Conservation (phyloP, 2,888 invertebrate genomes). For the Epistrophella euchroma region DNA sequence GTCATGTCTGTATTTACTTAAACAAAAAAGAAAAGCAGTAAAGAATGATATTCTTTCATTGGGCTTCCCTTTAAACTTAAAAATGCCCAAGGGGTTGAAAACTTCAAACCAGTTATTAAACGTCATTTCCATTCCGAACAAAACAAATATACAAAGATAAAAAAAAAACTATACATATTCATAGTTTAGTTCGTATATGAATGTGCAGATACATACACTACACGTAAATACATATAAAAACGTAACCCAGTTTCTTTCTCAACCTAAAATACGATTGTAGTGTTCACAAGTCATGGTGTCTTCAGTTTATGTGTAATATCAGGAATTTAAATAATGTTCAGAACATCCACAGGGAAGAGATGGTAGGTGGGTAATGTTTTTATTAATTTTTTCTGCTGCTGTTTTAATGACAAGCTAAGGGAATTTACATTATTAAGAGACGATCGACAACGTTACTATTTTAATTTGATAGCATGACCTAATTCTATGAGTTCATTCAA, state of each 20-base stretch:
- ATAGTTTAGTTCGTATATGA: background rate
- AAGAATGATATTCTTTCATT: constrained; percentile 12
- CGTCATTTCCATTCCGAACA: constrained; percentile 35
- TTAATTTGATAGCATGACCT: constrained; percentile 68
- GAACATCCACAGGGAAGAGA: constrained; percentile 7
- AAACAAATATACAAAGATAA: background rate
- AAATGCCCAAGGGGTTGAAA: constrained; percentile 24
- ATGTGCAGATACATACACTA: background rate
- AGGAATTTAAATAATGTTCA: constrained; percentile 38
- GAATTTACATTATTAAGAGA: constrained; percentile 43
- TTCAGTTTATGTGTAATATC: constrained; percentile 31
- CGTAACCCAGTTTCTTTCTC: constrained; percentile 50
- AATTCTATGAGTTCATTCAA: constrained; percentile 60
- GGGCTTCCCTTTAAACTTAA: constrained; percentile 25
- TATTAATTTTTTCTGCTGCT: constrained; percentile 1
- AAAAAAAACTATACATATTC: background rate
- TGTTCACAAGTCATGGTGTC: constrained; percentile 19
- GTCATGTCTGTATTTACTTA: background rate
- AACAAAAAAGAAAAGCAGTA: background rate
- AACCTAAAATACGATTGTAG: constrained; percentile 19
- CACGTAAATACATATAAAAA: background rate
- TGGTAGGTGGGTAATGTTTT: background rate
- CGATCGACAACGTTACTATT: constrained; percentile 29
- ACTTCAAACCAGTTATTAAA: constrained; percentile 44
- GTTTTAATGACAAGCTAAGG: constrained; percentile 31